Percentiles rank a stretch among this genome's conserved stretches.
These are phyloP conservation scores for Anser cygnoides DNA, from an alignment of 2,113 vertebrate genomes.

Conservation along the genomic window DNA sequence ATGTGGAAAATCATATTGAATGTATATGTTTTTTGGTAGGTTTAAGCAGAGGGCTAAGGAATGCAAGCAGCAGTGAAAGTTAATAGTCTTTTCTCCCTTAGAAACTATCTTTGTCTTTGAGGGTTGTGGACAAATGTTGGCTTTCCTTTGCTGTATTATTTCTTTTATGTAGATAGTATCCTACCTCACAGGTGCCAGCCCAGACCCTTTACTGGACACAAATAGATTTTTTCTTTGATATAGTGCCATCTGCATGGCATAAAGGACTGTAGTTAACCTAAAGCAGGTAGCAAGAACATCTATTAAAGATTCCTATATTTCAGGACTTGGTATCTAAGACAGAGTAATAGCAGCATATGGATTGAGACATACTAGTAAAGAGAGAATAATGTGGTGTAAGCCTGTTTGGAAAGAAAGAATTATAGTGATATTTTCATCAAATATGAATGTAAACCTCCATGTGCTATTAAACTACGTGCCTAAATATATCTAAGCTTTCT, in stretches of 20 bases:
- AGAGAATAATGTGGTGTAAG: not conserved
- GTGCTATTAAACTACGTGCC: not conserved
- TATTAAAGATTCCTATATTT: not conserved
- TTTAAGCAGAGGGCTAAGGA: not conserved
- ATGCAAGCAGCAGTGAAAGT: not conserved
- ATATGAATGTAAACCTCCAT: not conserved
- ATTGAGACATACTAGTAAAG: not conserved
- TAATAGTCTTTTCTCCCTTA: not conserved
- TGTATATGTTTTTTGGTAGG: not conserved
- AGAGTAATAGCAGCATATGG: not conserved
- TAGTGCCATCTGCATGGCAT: not conserved
- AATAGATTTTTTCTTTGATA: not conserved
- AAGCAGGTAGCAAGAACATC: not conserved
- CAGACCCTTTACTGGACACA: not conserved
- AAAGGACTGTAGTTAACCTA: not conserved
- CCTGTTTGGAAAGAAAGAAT: not conserved
- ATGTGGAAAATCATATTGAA: not conserved
- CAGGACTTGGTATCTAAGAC: not conserved
- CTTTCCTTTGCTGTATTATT: not conserved
- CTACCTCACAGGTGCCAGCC: not conserved
- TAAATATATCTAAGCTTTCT: not conserved
- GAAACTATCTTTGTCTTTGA: not conserved
- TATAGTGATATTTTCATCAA: not conserved
- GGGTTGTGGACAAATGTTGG: not conserved
- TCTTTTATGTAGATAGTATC: not conserved